Evolutionary conservation across 1,140 invertebrate species (phyloP), one percentile per base, ranked within the genome.

Genomic region (Heliconius hewitsoni): DNA sequence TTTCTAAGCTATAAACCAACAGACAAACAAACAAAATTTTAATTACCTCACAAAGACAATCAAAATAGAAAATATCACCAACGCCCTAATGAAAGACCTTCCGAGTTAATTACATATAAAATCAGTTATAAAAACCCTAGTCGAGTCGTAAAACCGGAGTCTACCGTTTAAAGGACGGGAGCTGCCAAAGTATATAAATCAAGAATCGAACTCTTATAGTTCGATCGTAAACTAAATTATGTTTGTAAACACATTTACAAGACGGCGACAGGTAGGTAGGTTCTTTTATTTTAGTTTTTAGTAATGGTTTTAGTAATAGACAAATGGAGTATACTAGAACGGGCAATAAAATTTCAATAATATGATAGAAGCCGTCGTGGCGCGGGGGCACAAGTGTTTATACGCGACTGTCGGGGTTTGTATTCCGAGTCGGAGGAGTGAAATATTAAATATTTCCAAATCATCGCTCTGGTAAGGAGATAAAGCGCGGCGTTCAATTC

Each of bases 61-160:
- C 11, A 23, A 23, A 23, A 60, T 60, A 60, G 55, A n/a, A 2
- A 52, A 19, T 19, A 52, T 52, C 18, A 19, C 8, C 55, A n/a
- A 60, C 55, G 55, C 83, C 79, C 85, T 91, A 93, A 93, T 91
- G 89, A 91, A 89, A 88, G 87, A 83, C 75, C 78, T 80, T 80
- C 73, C 80, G 80, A 82, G 75, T 93, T 93, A 89, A 92, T 88
- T 89, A 89, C 79, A 85, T 88, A 93, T 91, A 92, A 91, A 92
- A 92, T 92, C 91, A 91, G 89, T 90, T 92, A 91, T 92, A 93
- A 93, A 66, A 92, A 93, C 85, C 86, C 83, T 91, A 92, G 90
- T 46, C 4, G 13, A 46, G 88, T 76, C 86, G 89, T 82, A 82
- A 82, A 82, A 16, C 13, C 80, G 75, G 18, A 55, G 74, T 73